Evolutionary conservation across 1,140 invertebrate genomes (phyloP).

Genomic region (Harpegnathos saltator): DNA sequence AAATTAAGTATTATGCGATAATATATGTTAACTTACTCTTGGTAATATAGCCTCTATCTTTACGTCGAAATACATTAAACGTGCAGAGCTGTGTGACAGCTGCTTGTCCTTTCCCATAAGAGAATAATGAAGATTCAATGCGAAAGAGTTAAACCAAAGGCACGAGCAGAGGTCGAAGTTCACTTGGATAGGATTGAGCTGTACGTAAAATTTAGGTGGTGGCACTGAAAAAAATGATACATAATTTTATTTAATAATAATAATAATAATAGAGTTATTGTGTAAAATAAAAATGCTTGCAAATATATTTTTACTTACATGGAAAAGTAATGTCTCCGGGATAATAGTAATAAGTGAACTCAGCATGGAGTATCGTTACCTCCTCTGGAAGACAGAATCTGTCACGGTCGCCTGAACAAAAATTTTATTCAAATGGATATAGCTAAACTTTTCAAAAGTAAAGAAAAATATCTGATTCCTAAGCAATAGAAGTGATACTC

Average conservation of each 20-base stretch:
- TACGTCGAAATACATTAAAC: constrained; percentile 93
- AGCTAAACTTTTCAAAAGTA: constrained; percentile 43
- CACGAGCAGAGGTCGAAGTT: constrained; percentile 94
- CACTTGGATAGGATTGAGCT: constrained; percentile 95
- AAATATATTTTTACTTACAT: constrained; percentile 88
- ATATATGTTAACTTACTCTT: constrained; percentile 87
- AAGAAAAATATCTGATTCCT: not conserved
- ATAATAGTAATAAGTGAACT: constrained; percentile 99
- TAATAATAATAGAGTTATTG: constrained; percentile 36
- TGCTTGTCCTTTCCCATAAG: constrained; percentile 86
- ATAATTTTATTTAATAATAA: constrained; percentile 54
- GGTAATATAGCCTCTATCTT: constrained; percentile 96
- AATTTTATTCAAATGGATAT: constrained; percentile 52
- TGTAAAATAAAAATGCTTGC: constrained; percentile 34
- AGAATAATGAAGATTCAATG: constrained; percentile 93
- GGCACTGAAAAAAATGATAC: constrained; percentile 91
- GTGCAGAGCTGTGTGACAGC: constrained; percentile 77
- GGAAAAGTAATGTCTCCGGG: constrained; percentile 97
- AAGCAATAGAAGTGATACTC: too few species aligned
- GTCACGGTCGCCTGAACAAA: constrained; percentile 92
- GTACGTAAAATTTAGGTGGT: constrained; percentile 95
- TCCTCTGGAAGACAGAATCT: constrained; percentile 94
- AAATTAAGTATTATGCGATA: not conserved
- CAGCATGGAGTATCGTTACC: constrained; percentile 95
- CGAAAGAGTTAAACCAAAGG: constrained; percentile 97